A percentile compares a stretch with the other conserved stretches of the same genome.
Conservation (phyloP, 2,797 vertebrate genomes). For the Morus bassanus region DNA sequence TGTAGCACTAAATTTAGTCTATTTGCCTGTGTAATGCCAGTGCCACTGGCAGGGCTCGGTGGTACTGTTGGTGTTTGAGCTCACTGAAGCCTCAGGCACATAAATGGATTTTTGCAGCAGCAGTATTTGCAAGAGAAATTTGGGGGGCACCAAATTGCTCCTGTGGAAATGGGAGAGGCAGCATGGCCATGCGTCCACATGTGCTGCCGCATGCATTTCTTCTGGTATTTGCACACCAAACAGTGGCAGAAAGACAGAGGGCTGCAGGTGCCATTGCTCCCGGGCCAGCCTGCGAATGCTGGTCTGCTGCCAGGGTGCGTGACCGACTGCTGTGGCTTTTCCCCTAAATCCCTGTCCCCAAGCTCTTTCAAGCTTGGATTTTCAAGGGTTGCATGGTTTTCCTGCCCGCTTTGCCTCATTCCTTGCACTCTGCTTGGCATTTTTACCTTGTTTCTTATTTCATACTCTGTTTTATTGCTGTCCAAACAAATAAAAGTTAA, state of each 20-base stretch:
- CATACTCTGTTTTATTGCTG: not conserved
- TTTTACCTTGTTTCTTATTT: not conserved
- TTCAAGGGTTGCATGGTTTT: not conserved
- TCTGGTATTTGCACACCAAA: not conserved
- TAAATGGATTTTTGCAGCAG: not conserved
- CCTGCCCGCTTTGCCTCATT: not conserved
- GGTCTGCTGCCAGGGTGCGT: not conserved
- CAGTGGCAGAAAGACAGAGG: not conserved
- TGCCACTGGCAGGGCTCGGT: not conserved
- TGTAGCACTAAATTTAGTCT: not conserved
- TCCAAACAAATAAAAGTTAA: not conserved
- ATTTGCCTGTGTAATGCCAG: not conserved
- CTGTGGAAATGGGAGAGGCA: not conserved
- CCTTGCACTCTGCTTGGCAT: not conserved
- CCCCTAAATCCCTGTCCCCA: not conserved
- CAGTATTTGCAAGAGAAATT: not conserved
- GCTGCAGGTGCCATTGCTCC: not conserved
- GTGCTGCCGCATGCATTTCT: not conserved
- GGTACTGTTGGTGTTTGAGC: not conserved
- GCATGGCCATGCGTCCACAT: accelerated
- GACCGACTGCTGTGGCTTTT: not conserved
- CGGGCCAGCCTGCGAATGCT: not conserved
- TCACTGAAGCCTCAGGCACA: not conserved
- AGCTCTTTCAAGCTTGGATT: not conserved
- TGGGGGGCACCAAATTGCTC: not conserved